phyloP scores from a whole-genome alignment of 1,140 invertebrate species.

The Thereuonema tuberculata region DNA sequence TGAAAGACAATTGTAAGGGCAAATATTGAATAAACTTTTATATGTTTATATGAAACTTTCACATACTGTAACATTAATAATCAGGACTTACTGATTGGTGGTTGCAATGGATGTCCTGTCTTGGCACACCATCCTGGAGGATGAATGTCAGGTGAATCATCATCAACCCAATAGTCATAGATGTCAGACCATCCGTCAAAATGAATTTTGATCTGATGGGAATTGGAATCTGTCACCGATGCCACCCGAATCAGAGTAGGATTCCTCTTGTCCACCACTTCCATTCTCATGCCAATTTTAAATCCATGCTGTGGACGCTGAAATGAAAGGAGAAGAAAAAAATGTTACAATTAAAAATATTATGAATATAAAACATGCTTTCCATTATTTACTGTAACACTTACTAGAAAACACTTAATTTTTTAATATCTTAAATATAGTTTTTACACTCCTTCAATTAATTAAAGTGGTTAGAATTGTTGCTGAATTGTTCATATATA shows the following conservation, averaged over 20 bases:
- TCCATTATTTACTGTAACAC: no score
- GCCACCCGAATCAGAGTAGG: conserved; percentile 70
- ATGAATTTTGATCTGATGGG: conserved; percentile 50
- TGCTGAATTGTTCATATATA: no score
- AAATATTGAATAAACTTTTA: no score
- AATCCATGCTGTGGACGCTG: conserved; percentile 63
- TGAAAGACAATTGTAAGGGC: no score
- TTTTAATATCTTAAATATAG: no score
- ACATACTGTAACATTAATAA: no score
- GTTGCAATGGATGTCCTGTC: conserved; percentile 71
- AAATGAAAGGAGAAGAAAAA: background rate
- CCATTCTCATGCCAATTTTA: conserved; percentile 72
- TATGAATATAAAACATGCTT: no score
- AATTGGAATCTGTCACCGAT: conserved; percentile 54
- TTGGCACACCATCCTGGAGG: conserved; percentile 79
- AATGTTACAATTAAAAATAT: no score
- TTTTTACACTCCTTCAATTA: no score
- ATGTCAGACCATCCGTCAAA: conserved; percentile 82
- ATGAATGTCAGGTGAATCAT: conserved; percentile 80
- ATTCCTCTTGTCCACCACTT: conserved; percentile 76
- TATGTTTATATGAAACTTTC: no score
- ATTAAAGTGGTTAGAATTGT: no score
- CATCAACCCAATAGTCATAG: conserved; percentile 79
- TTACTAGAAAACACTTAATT: no score
- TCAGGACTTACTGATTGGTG: conserved; percentile 44